These are phyloP conservation scores for Cyanocitta stelleri DNA, from an alignment of 2,113 vertebrate genomes.

Conservation along the genomic window DNA sequence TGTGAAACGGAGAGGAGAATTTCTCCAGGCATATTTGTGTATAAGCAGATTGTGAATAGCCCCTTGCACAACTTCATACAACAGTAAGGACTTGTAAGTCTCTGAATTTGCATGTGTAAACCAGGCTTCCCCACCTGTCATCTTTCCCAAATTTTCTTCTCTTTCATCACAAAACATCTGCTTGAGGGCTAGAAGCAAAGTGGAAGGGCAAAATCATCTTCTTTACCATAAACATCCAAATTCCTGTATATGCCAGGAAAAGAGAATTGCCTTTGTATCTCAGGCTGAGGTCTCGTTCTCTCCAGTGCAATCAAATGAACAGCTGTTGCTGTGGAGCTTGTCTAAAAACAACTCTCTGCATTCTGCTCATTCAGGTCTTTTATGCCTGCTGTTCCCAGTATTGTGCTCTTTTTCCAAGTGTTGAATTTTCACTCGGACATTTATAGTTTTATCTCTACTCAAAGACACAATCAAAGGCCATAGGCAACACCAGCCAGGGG, in stretches of 20 bases:
- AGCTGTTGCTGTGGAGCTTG: slow-evolving; percentile 1
- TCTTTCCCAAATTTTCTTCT: not conserved
- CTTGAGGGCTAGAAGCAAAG: not conserved
- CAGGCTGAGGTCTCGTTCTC: not conserved
- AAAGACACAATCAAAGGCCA: not conserved
- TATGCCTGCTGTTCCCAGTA: not conserved
- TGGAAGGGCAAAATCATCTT: not conserved
- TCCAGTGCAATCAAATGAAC: not conserved
- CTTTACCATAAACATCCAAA: not conserved
- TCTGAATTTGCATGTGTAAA: not conserved
- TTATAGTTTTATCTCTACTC: not conserved
- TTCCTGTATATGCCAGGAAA: not conserved
- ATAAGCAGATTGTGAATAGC: not conserved
- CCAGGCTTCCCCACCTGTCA: not conserved
- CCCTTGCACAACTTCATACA: not conserved
- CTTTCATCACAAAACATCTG: not conserved
- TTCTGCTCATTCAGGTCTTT: slow-evolving; percentile 15
- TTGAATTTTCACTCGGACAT: not conserved
- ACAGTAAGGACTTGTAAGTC: not conserved
- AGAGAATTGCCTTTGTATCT: not conserved
- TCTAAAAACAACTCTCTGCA: slow-evolving; percentile 11
- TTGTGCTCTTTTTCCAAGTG: not conserved
- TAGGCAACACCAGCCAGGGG: not conserved
- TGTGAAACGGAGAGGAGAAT: not conserved
- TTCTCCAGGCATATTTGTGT: not conserved